Evolutionary conservation across 2,888 invertebrate species (phyloP), one percentile per base, ranked within the genome.

Genomic region (Lepidonotus clava): DNA sequence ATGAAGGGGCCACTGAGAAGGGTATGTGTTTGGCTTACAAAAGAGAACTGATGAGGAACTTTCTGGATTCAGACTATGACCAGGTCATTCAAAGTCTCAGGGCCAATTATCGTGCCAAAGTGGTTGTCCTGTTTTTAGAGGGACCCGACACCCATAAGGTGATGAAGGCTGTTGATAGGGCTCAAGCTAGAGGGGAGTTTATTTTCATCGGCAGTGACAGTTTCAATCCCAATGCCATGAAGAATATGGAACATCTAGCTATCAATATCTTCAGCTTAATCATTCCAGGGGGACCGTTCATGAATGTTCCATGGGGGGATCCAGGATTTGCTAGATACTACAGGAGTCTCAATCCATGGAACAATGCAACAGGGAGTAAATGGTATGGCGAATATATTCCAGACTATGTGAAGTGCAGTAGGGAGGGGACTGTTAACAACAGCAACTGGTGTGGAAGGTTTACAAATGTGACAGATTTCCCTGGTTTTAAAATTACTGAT

Each of bases 131-230:
- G 24, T 89, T 88, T 51, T 56, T 88, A 36, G 67, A 36, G 5
- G 71, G 85, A n/a, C 34, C 41, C 5, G 46, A 86, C 32, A 86
- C 88, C 2, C 86, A 84, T 36, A 66, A 46, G 14, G 36, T 89
- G 6, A 61, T 89, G 24, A 38, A 24, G 2, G 86, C 88, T 4
- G 89, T 85, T 18, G 83, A 87, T 32, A 51, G 88, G 4, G 71
- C 76, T 11, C 40, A 80, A 28, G 80, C 46, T 14, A n/a, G 24
- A 1, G 89, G 88, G 36, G 67, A 87, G 24, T 90, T 90, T 38
- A 87, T 88, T 28, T 90, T 88, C 88, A 86, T 90, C 14, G 89
- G 86, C 24, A 89, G 89, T 56, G 90, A 90, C 40, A 89, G 61
- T 4, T 61, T 61, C 24, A 24, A 11, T 28, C n/a, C 61, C 24